Evolutionary conservation across 2,113 vertebrate genomes (phyloP), one percentile per base, ranked within the genome.

Genomic region (Varanus salvator): DNA sequence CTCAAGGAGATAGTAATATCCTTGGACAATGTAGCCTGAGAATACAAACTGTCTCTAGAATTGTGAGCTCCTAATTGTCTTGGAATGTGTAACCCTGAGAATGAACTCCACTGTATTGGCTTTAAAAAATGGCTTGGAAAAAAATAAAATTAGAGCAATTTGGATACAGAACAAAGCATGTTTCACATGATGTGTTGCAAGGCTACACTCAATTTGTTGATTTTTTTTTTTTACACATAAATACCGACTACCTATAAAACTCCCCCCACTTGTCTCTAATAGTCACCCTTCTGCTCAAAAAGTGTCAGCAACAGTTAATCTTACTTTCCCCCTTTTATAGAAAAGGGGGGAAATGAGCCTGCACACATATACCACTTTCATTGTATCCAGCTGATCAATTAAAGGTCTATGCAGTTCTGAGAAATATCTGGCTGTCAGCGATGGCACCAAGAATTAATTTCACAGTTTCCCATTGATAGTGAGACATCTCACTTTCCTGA

Each of bases 371-470:
- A 60, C 86, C 68, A 89, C 80, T 29, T 84, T 89, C 90, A 25
- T 80, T 72, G 8, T 68, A 68, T 83, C 64, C 50, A 72, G 71
- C 57, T 90, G 86, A 87, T 75, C 87, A 87, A 88, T 57, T 92
- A 85, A 44, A 25, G 44, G 27, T 23, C 82, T 38, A 27, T 23
- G 34, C 60, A 50, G 12, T 38, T 60, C 34, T 14, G 23, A 9
- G 89, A 81, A 88, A 86, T 60, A 85, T 87, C 0, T 5, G 31
- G 8, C 69, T 80, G 87, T n/a, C 2, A 31, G 34, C 19, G 86
- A 78, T 57, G 66, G 57, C 29, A 86, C 78, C 90, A 90, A 87
- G 71, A 88, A 94, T 93, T 96, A 91, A 95, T 95, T 95, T 93
- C 88, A 82, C 90, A 91, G 87, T 78, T 64, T 86, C 50, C 81